Evolutionary conservation across 2,888 invertebrate genomes (phyloP).

Genomic region (Nymphalis polychloros): DNA sequence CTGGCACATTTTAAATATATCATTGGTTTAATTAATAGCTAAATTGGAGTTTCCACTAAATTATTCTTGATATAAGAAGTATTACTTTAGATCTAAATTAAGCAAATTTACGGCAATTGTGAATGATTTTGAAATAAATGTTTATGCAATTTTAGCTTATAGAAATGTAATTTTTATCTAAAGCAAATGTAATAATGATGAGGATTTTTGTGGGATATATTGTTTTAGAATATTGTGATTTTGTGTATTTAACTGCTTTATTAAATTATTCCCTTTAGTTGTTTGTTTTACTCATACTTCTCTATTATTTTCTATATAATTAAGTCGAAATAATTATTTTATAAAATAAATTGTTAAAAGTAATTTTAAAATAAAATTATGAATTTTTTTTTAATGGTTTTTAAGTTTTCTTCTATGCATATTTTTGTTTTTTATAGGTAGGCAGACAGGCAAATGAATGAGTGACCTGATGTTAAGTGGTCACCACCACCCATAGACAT

Average conservation of each 20-base stretch:
- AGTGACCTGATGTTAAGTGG: no score
- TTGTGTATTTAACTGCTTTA: conserved; percentile 24
- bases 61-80: conserved; percentile 14
- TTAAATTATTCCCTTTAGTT: conserved; percentile 32
- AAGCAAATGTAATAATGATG: conserved; percentile 1
- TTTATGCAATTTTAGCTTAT: conserved; percentile 13
- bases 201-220: conserved; percentile 19
- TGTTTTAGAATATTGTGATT: conserved; percentile 17
- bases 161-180: conserved; percentile 7
- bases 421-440: no score
- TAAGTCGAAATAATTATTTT: no score
- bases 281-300: not conserved
- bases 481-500: no score
- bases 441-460: no score
- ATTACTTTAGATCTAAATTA: conserved; percentile 3
- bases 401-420: no score
- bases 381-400: no score
- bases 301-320: not conserved
- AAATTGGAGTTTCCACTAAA: conserved; percentile 5
- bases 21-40: not conserved
- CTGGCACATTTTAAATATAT: not conserved
- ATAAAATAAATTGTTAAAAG: no score
- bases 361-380: no score
- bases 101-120: conserved; percentile 16
- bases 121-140: conserved; percentile 11